phyloP scores from a whole-genome alignment of 1,140 invertebrate genomes.

The Platyura marginata region DNA sequence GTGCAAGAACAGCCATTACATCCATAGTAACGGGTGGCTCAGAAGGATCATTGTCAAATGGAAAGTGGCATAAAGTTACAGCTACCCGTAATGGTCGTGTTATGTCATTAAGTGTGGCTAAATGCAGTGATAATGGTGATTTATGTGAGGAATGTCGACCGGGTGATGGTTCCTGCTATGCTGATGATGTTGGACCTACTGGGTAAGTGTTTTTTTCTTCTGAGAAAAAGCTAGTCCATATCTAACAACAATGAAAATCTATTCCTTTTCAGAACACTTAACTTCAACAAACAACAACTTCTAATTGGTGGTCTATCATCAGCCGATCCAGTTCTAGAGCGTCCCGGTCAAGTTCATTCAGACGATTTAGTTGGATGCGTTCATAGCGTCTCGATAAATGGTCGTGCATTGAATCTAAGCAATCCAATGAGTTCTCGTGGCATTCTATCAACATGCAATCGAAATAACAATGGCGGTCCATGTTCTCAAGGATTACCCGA shows the following conservation, averaged over 20 bases:
- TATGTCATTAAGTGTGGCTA: conserved; percentile 61
- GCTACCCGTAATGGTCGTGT: conserved; percentile 75
- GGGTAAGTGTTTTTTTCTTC: conserved; percentile 36
- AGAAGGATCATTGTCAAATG: conserved; percentile 53
- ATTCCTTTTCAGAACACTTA: conserved; percentile 53
- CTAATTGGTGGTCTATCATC: conserved; percentile 67
- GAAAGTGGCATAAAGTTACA: conserved; percentile 79
- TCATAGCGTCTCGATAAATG: conserved; percentile 76
- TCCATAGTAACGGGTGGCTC: conserved; percentile 43
- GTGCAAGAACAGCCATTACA: conserved; percentile 67
- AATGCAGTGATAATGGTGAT: conserved; percentile 69
- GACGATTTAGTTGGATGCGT: conserved; percentile 88
- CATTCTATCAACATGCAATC: conserved; percentile 54
- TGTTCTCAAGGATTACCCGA: conserved; percentile 29
- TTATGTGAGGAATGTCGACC: conserved; percentile 67
- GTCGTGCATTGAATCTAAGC: conserved; percentile 57
- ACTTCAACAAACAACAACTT: conserved; percentile 76
- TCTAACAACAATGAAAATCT: conserved; percentile 1
- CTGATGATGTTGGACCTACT: conserved; percentile 62
- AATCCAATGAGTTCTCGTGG: conserved; percentile 49
- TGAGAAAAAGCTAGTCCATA: too few species aligned
- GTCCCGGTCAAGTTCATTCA: conserved; percentile 71
- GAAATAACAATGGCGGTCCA: conserved; percentile 36
- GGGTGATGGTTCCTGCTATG: conserved; percentile 61
- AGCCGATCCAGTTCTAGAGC: conserved; percentile 66